Percentiles rank a stretch among this genome's conserved stretches.
Conservation (phyloP, 2,888 invertebrate species). For the Colletes collaris region DNA sequence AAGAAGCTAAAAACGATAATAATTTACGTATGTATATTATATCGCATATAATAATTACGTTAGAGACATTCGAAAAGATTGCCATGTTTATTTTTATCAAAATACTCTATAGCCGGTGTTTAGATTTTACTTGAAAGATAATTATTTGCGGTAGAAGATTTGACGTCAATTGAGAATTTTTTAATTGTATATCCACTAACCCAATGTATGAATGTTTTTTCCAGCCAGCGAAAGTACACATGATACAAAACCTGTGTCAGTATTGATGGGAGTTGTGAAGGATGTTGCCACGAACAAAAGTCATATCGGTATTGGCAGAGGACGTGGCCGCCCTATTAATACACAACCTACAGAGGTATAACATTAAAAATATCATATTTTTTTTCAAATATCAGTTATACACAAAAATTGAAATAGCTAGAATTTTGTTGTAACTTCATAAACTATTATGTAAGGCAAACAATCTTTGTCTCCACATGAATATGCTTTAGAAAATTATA, state of each 20-base stretch:
- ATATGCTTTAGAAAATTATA: slow-evolving; percentile 1
- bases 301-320: slow-evolving; percentile 66
- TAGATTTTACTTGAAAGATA: too few species aligned
- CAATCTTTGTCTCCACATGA: not conserved
- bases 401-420: not conserved
- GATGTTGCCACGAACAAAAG: slow-evolving; percentile 66
- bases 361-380: slow-evolving; percentile 65
- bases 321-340: slow-evolving; percentile 73
- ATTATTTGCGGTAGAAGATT: too few species aligned
- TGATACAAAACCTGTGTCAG: slow-evolving; percentile 67
- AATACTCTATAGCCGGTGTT: too few species aligned
- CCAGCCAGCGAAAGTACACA: slow-evolving; percentile 67
- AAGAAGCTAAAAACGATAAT: slow-evolving; percentile 68
- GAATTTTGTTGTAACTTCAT: not conserved
- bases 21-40: slow-evolving; percentile 64
- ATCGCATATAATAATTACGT: too few species aligned
- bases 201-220: slow-evolving; percentile 24
- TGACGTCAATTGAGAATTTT: too few species aligned
- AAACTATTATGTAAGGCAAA: not conserved
- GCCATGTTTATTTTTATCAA: too few species aligned
- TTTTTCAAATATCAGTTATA: slow-evolving; percentile 28
- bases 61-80: too few species aligned
- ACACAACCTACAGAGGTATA: slow-evolving; percentile 79
- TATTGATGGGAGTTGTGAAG: slow-evolving; percentile 70
- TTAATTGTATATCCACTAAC: too few species aligned